phyloP scores from a whole-genome alignment of 2,888 invertebrate genomes.

The Drosophila kanekoi region DNA sequence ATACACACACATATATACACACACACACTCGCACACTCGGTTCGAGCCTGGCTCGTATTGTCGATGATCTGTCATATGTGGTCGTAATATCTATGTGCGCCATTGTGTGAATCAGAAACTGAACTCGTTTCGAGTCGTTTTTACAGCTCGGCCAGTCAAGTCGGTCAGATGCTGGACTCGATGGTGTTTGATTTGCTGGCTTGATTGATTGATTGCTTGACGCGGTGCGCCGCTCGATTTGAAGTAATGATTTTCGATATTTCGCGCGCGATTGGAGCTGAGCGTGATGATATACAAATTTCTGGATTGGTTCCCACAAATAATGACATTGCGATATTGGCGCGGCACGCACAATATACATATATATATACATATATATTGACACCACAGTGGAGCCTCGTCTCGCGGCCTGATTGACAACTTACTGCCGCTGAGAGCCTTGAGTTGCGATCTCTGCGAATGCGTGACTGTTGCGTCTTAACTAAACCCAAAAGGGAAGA shows the following conservation, averaged over 20 bases:
- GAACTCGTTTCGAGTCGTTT: constrained; percentile 56
- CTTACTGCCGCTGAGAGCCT: constrained; percentile 24
- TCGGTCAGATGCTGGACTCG: constrained; percentile 28
- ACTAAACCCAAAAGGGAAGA: constrained; percentile 42
- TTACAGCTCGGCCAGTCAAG: constrained; percentile 10
- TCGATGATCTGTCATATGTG: constrained; percentile 65
- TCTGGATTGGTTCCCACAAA: constrained; percentile 76
- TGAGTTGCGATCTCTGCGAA: neutral
- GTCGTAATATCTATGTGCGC: constrained; percentile 35
- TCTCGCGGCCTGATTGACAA: constrained; percentile 67
- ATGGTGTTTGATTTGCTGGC: constrained; percentile 68
- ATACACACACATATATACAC: neutral
- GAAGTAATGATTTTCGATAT: constrained; percentile 71
- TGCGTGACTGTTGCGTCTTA: constrained; percentile 67
- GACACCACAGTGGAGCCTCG: constrained; percentile 36
- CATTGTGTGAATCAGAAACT: constrained; percentile 52
- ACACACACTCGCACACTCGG: neutral
- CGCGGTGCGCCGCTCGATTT: constrained; percentile 50
- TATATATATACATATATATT: constrained; percentile 2
- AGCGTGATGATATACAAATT: constrained; percentile 62
- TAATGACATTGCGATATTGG: constrained; percentile 72
- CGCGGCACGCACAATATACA: constrained; percentile 26
- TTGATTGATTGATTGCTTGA: constrained; percentile 80
- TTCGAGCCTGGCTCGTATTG: constrained; percentile 18
- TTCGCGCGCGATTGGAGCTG: constrained; percentile 44